Evolutionary conservation across 37 sponge, comb jelly and placozoan genomes (phyloP).

Genomic region (Cladorhizidae sp.): DNA sequence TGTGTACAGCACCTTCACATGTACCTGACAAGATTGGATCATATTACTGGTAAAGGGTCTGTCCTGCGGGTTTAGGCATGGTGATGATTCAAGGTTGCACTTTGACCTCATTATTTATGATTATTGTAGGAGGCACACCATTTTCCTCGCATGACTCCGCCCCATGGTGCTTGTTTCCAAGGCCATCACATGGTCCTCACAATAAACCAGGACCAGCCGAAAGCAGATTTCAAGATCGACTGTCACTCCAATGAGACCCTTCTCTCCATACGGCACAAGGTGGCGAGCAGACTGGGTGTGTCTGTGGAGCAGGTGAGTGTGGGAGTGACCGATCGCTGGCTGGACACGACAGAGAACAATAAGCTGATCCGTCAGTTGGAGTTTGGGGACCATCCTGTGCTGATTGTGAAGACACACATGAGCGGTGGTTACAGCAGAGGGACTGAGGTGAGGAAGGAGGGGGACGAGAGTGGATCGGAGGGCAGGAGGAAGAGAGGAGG

Average conservation of each 20-base stretch:
- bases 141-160: conserved; percentile 60
- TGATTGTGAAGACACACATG: conserved; percentile 58
- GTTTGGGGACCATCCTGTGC: conserved; percentile 55
- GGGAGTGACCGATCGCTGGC: conserved; percentile 60
- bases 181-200: conserved; percentile 73
- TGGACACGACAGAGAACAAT: conserved; percentile 50
- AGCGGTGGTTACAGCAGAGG: conserved; percentile 6
- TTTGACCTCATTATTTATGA: too few species aligned
- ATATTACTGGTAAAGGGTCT: too few species aligned
- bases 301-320: conserved; percentile 70
- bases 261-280: conserved; percentile 62
- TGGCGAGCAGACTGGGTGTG: conserved; percentile 53
- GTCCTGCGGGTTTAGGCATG: background rate
- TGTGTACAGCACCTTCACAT: too few species aligned
- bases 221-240: conserved; percentile 69
- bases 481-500: too few species aligned
- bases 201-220: conserved; percentile 60
- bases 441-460: background rate
- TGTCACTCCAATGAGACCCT: conserved; percentile 85
- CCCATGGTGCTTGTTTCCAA: conserved; percentile 84
- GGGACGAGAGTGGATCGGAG: too few species aligned
- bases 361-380: conserved; percentile 79
- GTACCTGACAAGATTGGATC: too few species aligned
- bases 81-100: background rate
- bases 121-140: conserved; percentile 54